Base-by-base conservation (phyloP, 2,113 vertebrate species). In the Salvelinus sp. region DNA sequence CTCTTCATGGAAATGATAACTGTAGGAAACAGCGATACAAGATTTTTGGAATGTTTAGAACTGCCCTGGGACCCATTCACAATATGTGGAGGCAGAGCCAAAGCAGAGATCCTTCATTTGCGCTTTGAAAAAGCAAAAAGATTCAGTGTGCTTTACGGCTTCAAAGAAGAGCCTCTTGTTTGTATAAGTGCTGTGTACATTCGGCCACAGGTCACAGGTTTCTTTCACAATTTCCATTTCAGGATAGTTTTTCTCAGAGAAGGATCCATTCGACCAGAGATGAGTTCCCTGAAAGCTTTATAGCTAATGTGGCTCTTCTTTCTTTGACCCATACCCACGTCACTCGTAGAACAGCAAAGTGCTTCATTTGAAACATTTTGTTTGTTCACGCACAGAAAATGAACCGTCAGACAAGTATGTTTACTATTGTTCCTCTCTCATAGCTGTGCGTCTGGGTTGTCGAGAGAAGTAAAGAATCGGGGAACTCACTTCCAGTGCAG, bases 1-100 rank as follows among this genome's bases (percentile, higher is more conserved):
- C 22, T 67, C 72, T 44, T 44, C 9, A 72, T 47, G 16, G 72
- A 64, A 75, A 82, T 75, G 60, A 87, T 79, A 73, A 79, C 12
- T 57, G 3, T 30, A 66, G 62, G 68, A 82, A 76, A 57, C 16
- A n/a, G 76, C 71, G 68, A 30, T 3, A 64, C 73, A 77, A 44
- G 38, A 38, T 71, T 86, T 80, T 82, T 50, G 78, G 78, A 88
- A 88, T 80, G 83, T 76, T 18, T 77, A 54, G 81, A 86, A 83
- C 69, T 72, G 68, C 79, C 86, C 67, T 72, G 90, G 90, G 87
- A 91, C 74, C 78, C 27, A 73, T 87, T 87, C 62, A 70, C 69
- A 10, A 30, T 67, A 69, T 73, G 30, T 25, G 73, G 48, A 72
- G 74, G 70, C 71, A 77, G 70, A 63, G 74, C 48, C 66, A 63